A percentile compares a stretch with the other conserved stretches of the same genome.
Evolutionary conservation across 2,797 vertebrate genomes (phyloP).

Genomic region (Coregonus ussuriensis): DNA sequence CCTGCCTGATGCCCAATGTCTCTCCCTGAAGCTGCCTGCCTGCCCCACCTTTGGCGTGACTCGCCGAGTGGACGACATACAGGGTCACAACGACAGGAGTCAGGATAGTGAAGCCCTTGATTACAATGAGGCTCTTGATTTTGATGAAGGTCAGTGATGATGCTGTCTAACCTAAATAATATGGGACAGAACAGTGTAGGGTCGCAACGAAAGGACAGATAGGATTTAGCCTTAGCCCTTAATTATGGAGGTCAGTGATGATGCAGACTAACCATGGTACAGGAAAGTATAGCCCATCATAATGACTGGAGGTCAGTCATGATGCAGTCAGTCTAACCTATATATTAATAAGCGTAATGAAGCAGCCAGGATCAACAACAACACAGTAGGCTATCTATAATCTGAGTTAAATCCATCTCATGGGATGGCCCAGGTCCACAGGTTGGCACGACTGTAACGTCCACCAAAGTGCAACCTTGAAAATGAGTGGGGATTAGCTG

Average conservation of each 20-base stretch:
- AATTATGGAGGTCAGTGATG: slow-evolving; percentile 61
- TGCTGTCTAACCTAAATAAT: slow-evolving; percentile 55
- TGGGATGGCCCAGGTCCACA: slow-evolving; percentile 46
- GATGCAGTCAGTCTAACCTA: slow-evolving; percentile 37
- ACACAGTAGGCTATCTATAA: slow-evolving; percentile 45
- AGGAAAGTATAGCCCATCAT: slow-evolving; percentile 39
- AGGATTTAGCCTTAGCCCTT: background rate
- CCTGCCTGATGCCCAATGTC: slow-evolving; percentile 54
- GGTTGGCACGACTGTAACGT: slow-evolving; percentile 55
- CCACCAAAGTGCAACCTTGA: slow-evolving; percentile 55
- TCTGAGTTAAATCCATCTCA: slow-evolving; percentile 48
- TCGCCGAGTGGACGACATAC: slow-evolving; percentile 59
- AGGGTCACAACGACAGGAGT: slow-evolving; percentile 61
- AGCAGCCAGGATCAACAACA: slow-evolving; percentile 35
- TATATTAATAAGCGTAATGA: slow-evolving; percentile 46
- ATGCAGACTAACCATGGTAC: slow-evolving; percentile 9
- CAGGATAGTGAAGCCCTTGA: slow-evolving; percentile 41
- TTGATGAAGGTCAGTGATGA: slow-evolving; percentile 55
- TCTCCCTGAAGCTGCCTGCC: slow-evolving; percentile 50
- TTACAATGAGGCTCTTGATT: slow-evolving; percentile 38
- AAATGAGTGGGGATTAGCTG: slow-evolving; percentile 60
- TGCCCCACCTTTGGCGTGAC: slow-evolving; percentile 65
- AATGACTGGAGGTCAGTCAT: slow-evolving; percentile 61
- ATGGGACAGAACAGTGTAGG: slow-evolving; percentile 22
- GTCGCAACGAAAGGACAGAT: slow-evolving; percentile 33